Evolutionary conservation across 2,888 invertebrate species (phyloP).

Genomic region (Tenthredo scrophulariae): DNA sequence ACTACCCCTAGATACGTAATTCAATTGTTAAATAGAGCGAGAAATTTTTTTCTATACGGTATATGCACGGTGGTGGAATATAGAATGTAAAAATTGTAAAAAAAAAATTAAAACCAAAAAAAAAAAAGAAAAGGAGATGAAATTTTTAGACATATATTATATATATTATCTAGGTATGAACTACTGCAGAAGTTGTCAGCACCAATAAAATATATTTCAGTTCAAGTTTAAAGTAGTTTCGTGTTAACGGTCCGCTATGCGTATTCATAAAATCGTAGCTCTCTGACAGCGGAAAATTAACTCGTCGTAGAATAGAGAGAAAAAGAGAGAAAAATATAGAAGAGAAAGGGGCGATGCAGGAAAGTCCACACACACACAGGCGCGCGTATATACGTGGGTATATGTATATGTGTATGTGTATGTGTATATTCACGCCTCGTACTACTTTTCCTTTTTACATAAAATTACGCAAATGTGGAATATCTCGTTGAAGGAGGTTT

Average conservation of each 20-base stretch:
- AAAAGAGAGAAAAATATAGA: neutral
- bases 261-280: conserved; percentile 38
- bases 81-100: neutral
- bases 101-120: too few species aligned
- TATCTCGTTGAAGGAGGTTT: conserved; percentile 2
- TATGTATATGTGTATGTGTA: neutral
- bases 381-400: neutral
- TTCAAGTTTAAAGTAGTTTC: conserved; percentile 21
- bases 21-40: neutral
- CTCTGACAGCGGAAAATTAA: conserved; percentile 25
- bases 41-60: neutral
- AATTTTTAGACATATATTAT: neutral
- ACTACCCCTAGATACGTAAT: neutral
- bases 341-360: neutral
- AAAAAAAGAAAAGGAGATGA: neutral
- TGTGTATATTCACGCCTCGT: neutral
- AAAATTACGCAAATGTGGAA: conserved; percentile 22
- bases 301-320: neutral
- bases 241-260: conserved; percentile 26
- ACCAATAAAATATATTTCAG: conserved; percentile 24
- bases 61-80: neutral
- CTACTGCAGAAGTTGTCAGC: conserved; percentile 2
- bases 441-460: conserved; percentile 16
- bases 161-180: neutral
- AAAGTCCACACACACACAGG: neutral